Base-by-base conservation (phyloP, 37 sponge, comb jelly and placozoan species). In the Chondrilla cf. caribensis region DNA sequence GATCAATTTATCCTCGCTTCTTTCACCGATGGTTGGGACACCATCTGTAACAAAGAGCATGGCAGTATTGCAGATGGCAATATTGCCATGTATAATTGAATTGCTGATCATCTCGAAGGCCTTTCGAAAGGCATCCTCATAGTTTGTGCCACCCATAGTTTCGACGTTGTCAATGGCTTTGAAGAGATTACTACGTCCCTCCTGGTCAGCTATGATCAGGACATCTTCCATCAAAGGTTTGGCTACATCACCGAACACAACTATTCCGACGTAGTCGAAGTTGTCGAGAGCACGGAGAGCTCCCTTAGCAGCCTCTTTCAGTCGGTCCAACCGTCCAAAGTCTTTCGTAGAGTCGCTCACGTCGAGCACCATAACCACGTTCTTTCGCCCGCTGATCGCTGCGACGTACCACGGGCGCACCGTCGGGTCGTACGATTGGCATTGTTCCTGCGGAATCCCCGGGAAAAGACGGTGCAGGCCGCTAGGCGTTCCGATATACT, bases 331-430 rank as follows among this genome's bases (percentile, higher is more conserved):
- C 2, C 80, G 60, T 60, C 62, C 62, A 58, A 33, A 36, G 22
- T 58, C 39, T 15, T 42, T 73, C 80, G 58, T 79, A 8, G 80
- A 79, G n/a, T 38, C 60, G 24, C 77, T 60, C n/a, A 65, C 58
- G 28, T 83, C 84, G 19, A 83, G 58, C 2, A 83, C 15, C 32
- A 83, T 36, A 7, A 75, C 60, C 43, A 83, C 84, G 36, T 75
- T 58, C 44, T 83, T 83, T 22, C 32, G 78, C 32, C 84, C 84
- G 25, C 67, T 60, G 57, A 79, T 83, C 31, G 84, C 76, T 0
- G 84, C 76, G 3, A 83, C 35, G 84, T 83, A 83, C 84, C 84
- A 83, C 1, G 84, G 84, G 14, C 84, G 80, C 3, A 79, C 0
- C 2, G 80, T 43, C 3, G 84, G 84, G 40, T 83, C 84, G 80